Conservation (phyloP, 2,888 invertebrate species). For the Fragum fragum region DNA sequence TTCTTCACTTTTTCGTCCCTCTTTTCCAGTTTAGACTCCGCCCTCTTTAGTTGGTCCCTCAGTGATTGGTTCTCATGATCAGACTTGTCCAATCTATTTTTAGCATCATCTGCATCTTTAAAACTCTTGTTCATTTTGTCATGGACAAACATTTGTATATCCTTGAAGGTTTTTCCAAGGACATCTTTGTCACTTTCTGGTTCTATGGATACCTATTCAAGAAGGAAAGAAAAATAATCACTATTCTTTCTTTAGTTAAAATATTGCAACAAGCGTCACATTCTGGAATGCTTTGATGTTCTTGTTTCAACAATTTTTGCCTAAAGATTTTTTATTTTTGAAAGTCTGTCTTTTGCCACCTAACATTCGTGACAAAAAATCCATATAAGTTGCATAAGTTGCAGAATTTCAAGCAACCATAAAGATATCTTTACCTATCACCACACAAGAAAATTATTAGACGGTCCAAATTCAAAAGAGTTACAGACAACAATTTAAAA, state of each 20-base stretch:
- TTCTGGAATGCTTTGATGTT: too few species aligned
- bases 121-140: conserved; percentile 79
- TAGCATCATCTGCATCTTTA: conserved; percentile 76
- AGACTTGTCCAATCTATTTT: conserved; percentile 74
- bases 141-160: conserved; percentile 80
- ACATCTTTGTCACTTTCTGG: conserved; percentile 78
- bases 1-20: conserved; percentile 72
- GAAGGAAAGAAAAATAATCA: neutral
- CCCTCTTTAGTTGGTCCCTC: conserved; percentile 76
- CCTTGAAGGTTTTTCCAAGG: conserved; percentile 81
- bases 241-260: neutral
- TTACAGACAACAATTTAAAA: too few species aligned
- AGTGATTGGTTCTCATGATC: conserved; percentile 79
- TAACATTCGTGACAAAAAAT: too few species aligned
- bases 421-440: too few species aligned
- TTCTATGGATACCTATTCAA: conserved; percentile 72
- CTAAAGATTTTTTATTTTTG: too few species aligned
- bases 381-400: too few species aligned
- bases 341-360: too few species aligned
- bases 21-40: conserved; percentile 73
- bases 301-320: too few species aligned
- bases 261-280: neutral
- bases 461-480: too few species aligned
- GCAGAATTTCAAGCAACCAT: too few species aligned
- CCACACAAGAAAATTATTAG: too few species aligned